These are phyloP conservation scores for Alosa sapidissima DNA, from an alignment of 2,797 vertebrate species.

Conservation along the genomic window DNA sequence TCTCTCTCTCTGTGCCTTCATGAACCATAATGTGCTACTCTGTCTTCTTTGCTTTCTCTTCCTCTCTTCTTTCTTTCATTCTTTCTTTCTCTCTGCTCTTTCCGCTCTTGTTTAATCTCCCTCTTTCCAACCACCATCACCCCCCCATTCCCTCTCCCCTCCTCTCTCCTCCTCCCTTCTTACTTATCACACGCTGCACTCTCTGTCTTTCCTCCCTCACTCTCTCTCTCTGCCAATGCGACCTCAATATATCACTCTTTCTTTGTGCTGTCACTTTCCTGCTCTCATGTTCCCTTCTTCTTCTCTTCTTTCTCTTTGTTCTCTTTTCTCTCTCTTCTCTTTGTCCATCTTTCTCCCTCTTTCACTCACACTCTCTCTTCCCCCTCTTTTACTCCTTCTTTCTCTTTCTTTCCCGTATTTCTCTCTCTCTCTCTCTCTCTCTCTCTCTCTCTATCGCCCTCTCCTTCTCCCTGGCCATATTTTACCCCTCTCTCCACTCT, in stretches of 20 bases:
- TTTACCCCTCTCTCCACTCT: not conserved
- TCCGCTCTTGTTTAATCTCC: not conserved
- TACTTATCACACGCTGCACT: not conserved
- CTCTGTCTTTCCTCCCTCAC: not conserved
- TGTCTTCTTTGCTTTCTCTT: not conserved
- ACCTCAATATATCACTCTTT: conserved; percentile 5
- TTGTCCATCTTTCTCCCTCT: not conserved
- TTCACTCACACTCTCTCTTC: not conserved
- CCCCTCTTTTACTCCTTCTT: conserved; percentile 3
- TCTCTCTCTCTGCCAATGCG: not conserved
- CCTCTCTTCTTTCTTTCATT: not conserved
- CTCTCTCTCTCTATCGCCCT: not conserved
- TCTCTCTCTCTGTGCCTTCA: no score
- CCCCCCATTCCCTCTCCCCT: not conserved
- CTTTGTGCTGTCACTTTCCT: not conserved
- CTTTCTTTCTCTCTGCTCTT: not conserved
- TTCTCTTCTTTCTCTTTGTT: not conserved
- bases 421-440: conserved; percentile 20
- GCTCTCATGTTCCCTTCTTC: not conserved
- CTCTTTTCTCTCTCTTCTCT: not conserved
- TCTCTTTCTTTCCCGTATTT: not conserved
- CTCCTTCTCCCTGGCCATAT: not conserved
- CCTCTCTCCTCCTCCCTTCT: not conserved
- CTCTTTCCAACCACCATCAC: not conserved
- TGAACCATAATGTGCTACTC: not conserved